Evolutionary conservation across 2,797 vertebrate genomes (phyloP), one percentile per base, ranked within the genome.

Genomic region (Cirrhinus mrigala): DNA sequence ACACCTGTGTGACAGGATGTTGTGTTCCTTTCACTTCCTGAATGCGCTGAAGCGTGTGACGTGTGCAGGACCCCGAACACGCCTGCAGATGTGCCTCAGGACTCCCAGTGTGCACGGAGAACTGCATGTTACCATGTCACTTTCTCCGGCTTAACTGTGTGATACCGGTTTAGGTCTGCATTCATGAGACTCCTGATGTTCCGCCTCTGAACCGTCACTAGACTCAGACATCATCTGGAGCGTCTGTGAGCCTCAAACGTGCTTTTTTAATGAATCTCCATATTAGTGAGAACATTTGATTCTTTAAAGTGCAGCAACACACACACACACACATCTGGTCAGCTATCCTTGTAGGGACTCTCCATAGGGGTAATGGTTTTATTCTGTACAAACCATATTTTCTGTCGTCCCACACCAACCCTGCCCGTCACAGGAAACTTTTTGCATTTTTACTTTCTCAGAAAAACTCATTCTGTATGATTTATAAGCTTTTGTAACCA

Each of bases 1-100:
- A 60, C 76, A 78, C 33, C 76, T 79, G 76, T 60, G 20, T 79
- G 33, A 24, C 76, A 79, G 76, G 76, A 79, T 24, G 76, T 70
- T 46, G 37, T 78, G 75, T 44, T 60, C 1, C 6, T 75, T 10
- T 75, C 50, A 54, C 73, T 54, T 54, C 73, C 50, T 54, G 48
- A 6, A 11, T 2, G 46, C 1, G 6, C 44, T 16, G 69, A 48
- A 16, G 70, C 70, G n/a, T 48, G 40, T 46, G 44, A 46, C 44
- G 44, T 46, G 44, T 46, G 44, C 44, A 46, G 44, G 44, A 46
- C 44, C 44, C 1, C 9, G 44, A 10, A 46, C 40, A 44, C 44
- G 44, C 44, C 22, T 56, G 60, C 24, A 27, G 60, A 15, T 64
- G 24, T 27, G 12, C 24, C 24, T 6, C n/a, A 14, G 58, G 12